phyloP scores from a whole-genome alignment of 2,888 invertebrate species.

The Brachylomia viminalis region DNA sequence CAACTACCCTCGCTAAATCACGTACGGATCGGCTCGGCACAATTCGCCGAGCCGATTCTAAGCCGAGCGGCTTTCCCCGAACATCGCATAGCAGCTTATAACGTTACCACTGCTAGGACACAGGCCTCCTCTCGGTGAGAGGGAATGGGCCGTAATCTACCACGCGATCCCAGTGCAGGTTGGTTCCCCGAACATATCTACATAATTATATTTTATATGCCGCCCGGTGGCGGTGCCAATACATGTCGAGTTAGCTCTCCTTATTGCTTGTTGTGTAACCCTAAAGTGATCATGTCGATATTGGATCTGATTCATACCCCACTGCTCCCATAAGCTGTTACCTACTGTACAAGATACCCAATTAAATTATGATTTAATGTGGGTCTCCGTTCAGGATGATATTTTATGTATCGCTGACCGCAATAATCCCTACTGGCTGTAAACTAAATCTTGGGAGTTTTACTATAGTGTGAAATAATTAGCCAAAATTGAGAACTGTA shows the following conservation, averaged over 20 bases:
- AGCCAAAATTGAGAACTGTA: not conserved
- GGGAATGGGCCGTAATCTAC: too few relatives aligned
- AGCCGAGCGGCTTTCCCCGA: not conserved
- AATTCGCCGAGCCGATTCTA: not conserved
- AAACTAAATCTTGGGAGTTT: constrained; percentile 6
- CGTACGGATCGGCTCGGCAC: not conserved
- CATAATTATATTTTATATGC: not conserved
- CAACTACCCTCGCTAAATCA: not conserved
- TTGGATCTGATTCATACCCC: not conserved
- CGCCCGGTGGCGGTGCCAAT: not conserved
- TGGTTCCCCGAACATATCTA: too few relatives aligned
- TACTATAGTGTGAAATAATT: not conserved
- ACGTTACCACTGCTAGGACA: too few relatives aligned
- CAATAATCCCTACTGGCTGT: too few relatives aligned
- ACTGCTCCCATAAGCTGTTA: not conserved
- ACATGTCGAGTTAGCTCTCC: not conserved
- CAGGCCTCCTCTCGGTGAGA: too few relatives aligned
- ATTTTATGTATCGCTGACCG: not conserved
- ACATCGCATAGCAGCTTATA: too few relatives aligned
- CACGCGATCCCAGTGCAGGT: too few relatives aligned
- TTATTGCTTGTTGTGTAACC: not conserved
- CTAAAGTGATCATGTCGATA: not conserved
- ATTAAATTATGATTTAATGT: not conserved
- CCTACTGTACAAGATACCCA: not conserved
- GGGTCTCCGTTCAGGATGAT: not conserved